Conservation (phyloP, 2,113 vertebrate genomes). For the Galemys pyrenaicus region DNA sequence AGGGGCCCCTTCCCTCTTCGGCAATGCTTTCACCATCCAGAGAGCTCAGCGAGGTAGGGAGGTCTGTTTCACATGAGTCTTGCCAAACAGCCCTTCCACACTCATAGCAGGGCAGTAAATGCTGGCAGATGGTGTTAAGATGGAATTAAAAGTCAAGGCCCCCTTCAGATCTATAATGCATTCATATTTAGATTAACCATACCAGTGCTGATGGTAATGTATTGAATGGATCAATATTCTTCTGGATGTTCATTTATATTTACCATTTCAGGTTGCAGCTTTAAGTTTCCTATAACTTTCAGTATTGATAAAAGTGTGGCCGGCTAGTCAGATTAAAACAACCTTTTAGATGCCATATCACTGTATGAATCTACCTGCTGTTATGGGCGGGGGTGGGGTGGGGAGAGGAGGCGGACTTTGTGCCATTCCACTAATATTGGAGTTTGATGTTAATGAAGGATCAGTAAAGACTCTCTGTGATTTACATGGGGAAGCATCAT, state of each 20-base stretch:
- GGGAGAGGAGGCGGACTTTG: no score
- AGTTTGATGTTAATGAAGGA: conserved; percentile 58
- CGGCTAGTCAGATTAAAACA: conserved; percentile 38
- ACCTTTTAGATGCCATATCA: conserved; percentile 42
- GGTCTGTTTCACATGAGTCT: conserved; percentile 63
- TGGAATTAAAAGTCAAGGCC: conserved; percentile 76
- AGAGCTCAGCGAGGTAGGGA: conserved; percentile 6
- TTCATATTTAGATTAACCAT: conserved; percentile 61
- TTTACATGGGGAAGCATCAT: conserved; percentile 51
- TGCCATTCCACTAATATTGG: background rate
- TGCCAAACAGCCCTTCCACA: conserved; percentile 68
- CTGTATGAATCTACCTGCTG: conserved; percentile 1
- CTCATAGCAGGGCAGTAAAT: conserved; percentile 72
- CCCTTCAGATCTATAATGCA: conserved; percentile 61
- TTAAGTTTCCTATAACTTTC: conserved; percentile 51
- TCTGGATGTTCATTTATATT: conserved; percentile 36
- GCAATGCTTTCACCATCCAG: conserved; percentile 22
- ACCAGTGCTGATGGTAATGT: conserved; percentile 59
- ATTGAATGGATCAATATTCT: background rate
- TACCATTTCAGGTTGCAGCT: conserved; percentile 43
- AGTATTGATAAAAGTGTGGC: conserved; percentile 10
- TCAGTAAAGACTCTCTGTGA: conserved; percentile 32
- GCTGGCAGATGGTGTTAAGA: conserved; percentile 78
- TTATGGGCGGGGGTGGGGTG: no score
- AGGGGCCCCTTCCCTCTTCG: background rate